Evolutionary conservation across 2,797 vertebrate genomes (phyloP).

Genomic region (Girardinus metallicus): DNA sequence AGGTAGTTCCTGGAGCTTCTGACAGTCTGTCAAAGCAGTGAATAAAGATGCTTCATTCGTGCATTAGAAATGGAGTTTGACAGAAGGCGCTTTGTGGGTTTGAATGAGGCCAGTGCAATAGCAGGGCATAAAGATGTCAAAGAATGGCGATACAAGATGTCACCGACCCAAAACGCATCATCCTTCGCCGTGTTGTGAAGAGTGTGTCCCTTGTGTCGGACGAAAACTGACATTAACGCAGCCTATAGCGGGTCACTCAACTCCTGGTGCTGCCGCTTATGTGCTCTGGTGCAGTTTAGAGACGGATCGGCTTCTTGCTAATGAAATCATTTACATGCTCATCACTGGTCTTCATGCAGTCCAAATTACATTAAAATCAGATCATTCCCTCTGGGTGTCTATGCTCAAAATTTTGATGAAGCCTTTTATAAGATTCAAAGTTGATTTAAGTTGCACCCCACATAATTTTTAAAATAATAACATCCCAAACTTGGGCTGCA

Average conservation of each 20-base stretch:
- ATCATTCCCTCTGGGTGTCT: neutral
- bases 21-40: neutral
- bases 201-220: neutral
- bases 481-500: neutral
- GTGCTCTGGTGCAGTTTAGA: neutral
- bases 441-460: neutral
- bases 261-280: neutral
- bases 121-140: neutral
- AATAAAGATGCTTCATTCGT: neutral
- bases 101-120: neutral
- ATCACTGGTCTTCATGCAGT: neutral
- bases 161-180: neutral
- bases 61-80: neutral
- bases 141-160: neutral
- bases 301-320: neutral
- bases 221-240: neutral
- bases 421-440: neutral
- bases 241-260: neutral
- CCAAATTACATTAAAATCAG: neutral
- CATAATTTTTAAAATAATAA: neutral
- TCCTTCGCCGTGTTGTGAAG: neutral
- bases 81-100: neutral
- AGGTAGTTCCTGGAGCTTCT: neutral
- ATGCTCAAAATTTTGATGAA: neutral
- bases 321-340: slow-evolving; percentile 5